Base-by-base conservation (phyloP, 2,797 vertebrate species). In the Semaprochilodus insignis region DNA sequence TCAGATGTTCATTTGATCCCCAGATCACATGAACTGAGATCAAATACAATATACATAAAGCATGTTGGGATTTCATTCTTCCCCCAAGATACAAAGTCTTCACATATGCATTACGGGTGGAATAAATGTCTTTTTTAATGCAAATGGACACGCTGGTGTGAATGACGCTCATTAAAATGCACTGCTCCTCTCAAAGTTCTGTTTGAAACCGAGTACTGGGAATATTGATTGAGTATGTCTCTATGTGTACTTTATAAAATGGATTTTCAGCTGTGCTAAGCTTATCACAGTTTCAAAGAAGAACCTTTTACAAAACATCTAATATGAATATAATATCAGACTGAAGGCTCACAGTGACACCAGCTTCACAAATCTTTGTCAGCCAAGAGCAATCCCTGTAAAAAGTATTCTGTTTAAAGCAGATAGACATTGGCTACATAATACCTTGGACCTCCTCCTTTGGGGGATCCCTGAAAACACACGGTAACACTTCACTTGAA, bases 1-100 rank as follows among this genome's bases (percentile, higher is more conserved):
- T 23, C 1, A 59, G 27, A 74, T 81, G 62, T 60, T 81, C 54
- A 31, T 51, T 76, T 72, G 27, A 54, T 36, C 48, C 36, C 11
- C 55, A 27, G 11, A 8, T 71, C 15, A 25, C 66, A 25, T 76
- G 65, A 14, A 4, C 19, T 65, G 55, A 27, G 66, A 55, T 72
- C 14, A 27, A 73, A 77, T 27, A 7, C 34, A 16, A 4, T 40
- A 15, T 55, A 48, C 19, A 63, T 11, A 16, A 60, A 10, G 23
- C 62, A 51, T 60, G 21, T 34, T n/a, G 34, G 51, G 69, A 10
- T 34, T 74, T 40, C 54, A 59, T 44, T 44, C 8, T 44, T 44
- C 44, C 44, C 1, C 44, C 1, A 2, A 48, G 6, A 48, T 48
- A 2, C 44, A 48, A 7, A 11, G 1, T 48, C 44, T 48, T 48